phyloP scores from a whole-genome alignment of 2,888 invertebrate species.

The Pandemis cinnamomeana region DNA sequence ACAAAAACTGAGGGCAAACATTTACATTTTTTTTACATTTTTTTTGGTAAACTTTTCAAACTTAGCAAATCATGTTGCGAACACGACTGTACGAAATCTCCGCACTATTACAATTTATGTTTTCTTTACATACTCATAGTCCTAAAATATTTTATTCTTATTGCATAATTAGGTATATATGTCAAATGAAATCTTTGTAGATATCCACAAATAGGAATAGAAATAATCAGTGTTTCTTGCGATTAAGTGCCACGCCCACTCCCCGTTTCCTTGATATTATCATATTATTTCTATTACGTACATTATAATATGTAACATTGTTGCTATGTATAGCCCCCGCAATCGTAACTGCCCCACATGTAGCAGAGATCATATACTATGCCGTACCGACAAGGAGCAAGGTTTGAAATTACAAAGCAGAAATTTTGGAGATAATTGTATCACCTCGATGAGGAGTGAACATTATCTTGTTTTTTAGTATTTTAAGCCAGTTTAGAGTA shows the following conservation, averaged over 20 bases:
- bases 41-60: no score
- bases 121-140: no score
- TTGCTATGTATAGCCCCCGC: conserved; percentile 4
- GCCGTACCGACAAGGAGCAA: neutral
- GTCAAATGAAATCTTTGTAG: neutral
- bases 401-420: neutral
- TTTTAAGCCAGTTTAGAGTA: neutral
- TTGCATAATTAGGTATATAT: neutral
- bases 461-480: conserved; percentile 10
- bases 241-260: conserved; percentile 22
- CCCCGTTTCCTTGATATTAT: conserved; percentile 22
- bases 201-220: conserved; percentile 9
- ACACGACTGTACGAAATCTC: no score
- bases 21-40: no score
- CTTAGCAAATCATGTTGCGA: no score
- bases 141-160: neutral
- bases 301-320: conserved; percentile 1
- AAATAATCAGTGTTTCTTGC: conserved; percentile 9
- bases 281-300: neutral
- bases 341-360: conserved; percentile 17
- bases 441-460: conserved; percentile 2
- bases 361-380: neutral
- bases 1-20: no score
- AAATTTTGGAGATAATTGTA: neutral
- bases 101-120: no score